phyloP scores from a whole-genome alignment of 2,888 invertebrate genomes.

The Clanis bilineata region DNA sequence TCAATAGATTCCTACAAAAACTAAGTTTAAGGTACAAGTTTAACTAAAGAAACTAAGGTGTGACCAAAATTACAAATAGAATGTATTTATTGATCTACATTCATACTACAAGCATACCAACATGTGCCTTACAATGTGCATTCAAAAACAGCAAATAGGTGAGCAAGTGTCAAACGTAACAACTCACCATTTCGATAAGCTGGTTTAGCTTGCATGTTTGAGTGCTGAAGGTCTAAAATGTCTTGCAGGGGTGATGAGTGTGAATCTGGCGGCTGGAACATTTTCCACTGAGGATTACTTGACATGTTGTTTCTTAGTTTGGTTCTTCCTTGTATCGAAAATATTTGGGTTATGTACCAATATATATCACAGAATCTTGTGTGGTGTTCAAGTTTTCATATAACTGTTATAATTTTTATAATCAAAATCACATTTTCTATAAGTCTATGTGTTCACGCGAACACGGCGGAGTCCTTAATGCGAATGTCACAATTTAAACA shows the following conservation, averaged over 20 bases:
- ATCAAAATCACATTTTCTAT: constrained; percentile 73
- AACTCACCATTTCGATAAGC: constrained; percentile 81
- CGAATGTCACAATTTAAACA: constrained; percentile 63
- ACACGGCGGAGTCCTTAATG: constrained; percentile 59
- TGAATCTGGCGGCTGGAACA: constrained; percentile 94
- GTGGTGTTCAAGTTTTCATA: constrained; percentile 60
- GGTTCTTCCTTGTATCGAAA: constrained; percentile 72
- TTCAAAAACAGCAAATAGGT: neutral
- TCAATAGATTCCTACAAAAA: no score
- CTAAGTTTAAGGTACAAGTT: neutral
- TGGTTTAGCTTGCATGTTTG: constrained; percentile 76
- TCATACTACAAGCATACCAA: no score
- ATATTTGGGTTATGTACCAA: constrained; percentile 58
- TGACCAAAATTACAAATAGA: no score
- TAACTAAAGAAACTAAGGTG: neutral
- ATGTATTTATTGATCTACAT: no score
- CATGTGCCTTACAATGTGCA: neutral
- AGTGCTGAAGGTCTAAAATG: constrained; percentile 88
- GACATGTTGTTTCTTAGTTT: constrained; percentile 83
- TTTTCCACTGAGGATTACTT: constrained; percentile 94
- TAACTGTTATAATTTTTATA: constrained; percentile 58
- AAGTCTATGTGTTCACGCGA: constrained; percentile 59
- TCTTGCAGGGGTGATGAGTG: constrained; percentile 92
- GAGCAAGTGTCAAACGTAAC: neutral
- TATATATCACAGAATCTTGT: constrained; percentile 75